These are phyloP conservation scores for Andrena praecox DNA, from an alignment of 2,888 invertebrate genomes.

Conservation along the genomic window DNA sequence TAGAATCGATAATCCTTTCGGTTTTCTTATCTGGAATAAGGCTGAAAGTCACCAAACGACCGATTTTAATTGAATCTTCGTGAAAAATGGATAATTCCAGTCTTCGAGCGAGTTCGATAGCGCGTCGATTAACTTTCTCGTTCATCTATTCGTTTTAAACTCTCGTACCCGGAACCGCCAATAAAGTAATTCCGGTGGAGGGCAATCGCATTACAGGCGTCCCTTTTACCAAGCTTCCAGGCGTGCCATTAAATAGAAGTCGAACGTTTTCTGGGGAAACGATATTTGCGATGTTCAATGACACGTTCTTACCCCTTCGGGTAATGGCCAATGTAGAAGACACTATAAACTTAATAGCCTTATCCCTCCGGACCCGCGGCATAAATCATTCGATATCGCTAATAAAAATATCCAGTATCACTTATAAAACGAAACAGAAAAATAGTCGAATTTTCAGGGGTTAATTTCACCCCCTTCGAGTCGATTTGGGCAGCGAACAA, in stretches of 20 bases:
- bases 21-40: slow-evolving; percentile 32
- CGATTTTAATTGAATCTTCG: slow-evolving; percentile 72
- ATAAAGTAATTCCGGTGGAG: slow-evolving; percentile 70
- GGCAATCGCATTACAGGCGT: slow-evolving; percentile 64
- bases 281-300: slow-evolving; percentile 50
- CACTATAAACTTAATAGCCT: background rate
- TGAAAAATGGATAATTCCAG: slow-evolving; percentile 65
- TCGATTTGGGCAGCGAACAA: too few species aligned
- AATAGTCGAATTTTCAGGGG: too few species aligned
- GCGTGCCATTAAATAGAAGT: slow-evolving; percentile 52
- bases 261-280: slow-evolving; percentile 22
- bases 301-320: slow-evolving; percentile 10
- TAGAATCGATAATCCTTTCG: slow-evolving; percentile 27
- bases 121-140: slow-evolving; percentile 59
- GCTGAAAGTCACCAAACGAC: slow-evolving; percentile 56
- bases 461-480: too few species aligned
- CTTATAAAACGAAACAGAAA: background rate
- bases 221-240: slow-evolving; percentile 47
- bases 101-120: slow-evolving; percentile 61
- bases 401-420: background rate
- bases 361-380: background rate
- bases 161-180: slow-evolving; percentile 63
- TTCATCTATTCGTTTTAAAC: slow-evolving; percentile 60
- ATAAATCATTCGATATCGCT: slow-evolving; percentile 2
- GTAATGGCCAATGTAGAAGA: slow-evolving; percentile 2